A percentile compares a stretch with the other conserved stretches of the same genome.
phyloP scores from a whole-genome alignment of 2,797 vertebrate species.

The Clarias pachynema region DNA sequence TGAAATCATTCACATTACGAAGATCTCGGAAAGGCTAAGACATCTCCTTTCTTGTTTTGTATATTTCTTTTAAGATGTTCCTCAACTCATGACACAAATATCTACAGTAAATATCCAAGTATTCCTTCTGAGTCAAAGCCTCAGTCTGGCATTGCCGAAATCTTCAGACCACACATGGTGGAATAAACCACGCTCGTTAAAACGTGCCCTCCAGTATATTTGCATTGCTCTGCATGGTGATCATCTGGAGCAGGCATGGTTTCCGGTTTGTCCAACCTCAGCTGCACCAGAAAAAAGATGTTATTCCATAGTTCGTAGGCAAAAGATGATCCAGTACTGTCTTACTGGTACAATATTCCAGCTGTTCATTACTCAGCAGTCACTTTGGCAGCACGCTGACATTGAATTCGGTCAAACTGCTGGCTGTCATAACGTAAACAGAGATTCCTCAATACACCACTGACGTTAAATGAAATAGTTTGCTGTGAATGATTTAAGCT shows the following conservation, averaged over 20 bases:
- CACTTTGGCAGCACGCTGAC: not conserved
- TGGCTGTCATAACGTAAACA: not conserved
- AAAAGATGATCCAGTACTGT: not conserved
- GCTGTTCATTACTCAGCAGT: not conserved
- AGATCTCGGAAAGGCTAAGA: not conserved
- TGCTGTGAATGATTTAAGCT: not conserved
- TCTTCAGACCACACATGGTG: not conserved
- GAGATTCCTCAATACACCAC: not conserved
- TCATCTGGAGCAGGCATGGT: not conserved
- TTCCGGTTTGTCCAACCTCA: conserved; percentile 4
- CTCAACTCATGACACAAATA: not conserved
- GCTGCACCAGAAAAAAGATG: not conserved
- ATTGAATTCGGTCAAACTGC: not conserved
- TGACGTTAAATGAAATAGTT: not conserved
- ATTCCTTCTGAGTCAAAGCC: not conserved
- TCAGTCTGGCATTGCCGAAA: not conserved
- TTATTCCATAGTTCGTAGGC: not conserved
- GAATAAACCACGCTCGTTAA: not conserved
- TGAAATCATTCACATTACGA: not conserved
- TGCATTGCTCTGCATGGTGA: not conserved
- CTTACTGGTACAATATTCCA: not conserved
- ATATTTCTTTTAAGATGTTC: not conserved
- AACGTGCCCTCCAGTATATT: not conserved
- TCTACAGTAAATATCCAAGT: not conserved
- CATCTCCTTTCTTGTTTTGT: not conserved